Conservation (phyloP, 2,888 invertebrate species). For the Coleophora deauratella region DNA sequence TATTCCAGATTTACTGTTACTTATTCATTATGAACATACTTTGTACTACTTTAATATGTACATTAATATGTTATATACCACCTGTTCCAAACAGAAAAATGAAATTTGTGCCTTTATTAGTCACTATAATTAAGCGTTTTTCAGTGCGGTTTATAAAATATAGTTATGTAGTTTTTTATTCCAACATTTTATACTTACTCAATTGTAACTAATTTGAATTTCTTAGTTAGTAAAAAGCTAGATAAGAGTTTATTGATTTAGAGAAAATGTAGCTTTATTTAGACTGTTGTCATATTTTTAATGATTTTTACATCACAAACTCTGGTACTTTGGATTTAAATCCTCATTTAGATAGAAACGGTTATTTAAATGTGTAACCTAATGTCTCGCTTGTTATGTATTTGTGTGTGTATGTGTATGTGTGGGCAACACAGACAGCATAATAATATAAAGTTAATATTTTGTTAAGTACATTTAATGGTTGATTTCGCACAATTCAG, state of each 20-base stretch:
- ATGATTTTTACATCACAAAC: conserved; percentile 32
- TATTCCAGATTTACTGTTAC: too few species aligned
- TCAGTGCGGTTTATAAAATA: too few species aligned
- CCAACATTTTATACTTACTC: conserved; percentile 18
- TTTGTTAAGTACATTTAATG: too few species aligned
- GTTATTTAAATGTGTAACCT: not conserved
- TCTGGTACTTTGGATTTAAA: conserved; percentile 5
- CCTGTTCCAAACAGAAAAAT: conserved; percentile 2
- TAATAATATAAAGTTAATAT: conserved; percentile 1
- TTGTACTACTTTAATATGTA: too few species aligned
- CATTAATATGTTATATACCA: too few species aligned
- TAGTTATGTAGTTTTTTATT: conserved; percentile 22
- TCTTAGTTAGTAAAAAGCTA: too few species aligned
- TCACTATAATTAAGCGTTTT: conserved; percentile 23
- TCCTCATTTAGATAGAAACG: too few species aligned
- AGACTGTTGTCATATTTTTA: conserved; percentile 50
- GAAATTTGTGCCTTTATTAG: conserved; percentile 46
- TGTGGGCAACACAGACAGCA: conserved; percentile 1
- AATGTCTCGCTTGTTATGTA: not conserved
- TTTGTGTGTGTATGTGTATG: not conserved
- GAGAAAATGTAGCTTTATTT: conserved; percentile 30
- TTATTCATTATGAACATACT: too few species aligned
- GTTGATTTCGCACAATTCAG: too few species aligned
- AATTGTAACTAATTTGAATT: not conserved
- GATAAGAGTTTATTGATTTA: conserved; percentile 3